Percentiles rank a stretch among this genome's conserved stretches.
Conservation (phyloP, 2,797 vertebrate genomes). For the Gobio occitaniae region DNA sequence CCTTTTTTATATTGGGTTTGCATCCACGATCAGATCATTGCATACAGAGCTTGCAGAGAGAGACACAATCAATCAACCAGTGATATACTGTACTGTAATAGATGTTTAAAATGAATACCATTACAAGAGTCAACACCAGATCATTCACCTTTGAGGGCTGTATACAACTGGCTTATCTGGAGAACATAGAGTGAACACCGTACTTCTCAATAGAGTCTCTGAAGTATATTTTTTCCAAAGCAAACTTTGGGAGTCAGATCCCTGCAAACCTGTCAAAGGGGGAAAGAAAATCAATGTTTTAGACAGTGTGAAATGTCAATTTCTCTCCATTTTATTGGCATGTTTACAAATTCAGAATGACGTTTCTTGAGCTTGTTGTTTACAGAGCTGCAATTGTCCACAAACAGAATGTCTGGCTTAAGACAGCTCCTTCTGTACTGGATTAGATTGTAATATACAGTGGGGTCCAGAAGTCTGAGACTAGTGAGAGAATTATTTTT, state of each 20-base stretch:
- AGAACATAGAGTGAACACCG: not conserved
- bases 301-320: not conserved
- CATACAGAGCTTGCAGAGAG: not conserved
- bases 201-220: not conserved
- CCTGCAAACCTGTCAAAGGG: slow-evolving; percentile 14
- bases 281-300: slow-evolving; percentile 31
- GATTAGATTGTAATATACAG: not conserved
- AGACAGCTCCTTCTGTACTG: slow-evolving; percentile 2
- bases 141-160: not conserved
- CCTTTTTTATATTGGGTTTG: not conserved
- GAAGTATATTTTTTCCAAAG: not conserved
- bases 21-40: not conserved
- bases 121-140: not conserved
- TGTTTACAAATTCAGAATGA: slow-evolving; percentile 31
- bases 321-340: slow-evolving; percentile 6
- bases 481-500: not conserved
- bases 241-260: slow-evolving; percentile 14
- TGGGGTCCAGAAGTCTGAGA: not conserved
- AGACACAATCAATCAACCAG: not conserved
- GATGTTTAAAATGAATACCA: not conserved
- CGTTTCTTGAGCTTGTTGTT: not conserved
- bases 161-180: not conserved
- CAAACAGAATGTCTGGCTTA: slow-evolving; percentile 1
- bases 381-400: slow-evolving; percentile 11
- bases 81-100: not conserved